A percentile compares a stretch with the other conserved stretches of the same genome.
These are phyloP conservation scores for Azorinus chamasolen DNA, from an alignment of 2,888 invertebrate genomes.

Conservation along the genomic window DNA sequence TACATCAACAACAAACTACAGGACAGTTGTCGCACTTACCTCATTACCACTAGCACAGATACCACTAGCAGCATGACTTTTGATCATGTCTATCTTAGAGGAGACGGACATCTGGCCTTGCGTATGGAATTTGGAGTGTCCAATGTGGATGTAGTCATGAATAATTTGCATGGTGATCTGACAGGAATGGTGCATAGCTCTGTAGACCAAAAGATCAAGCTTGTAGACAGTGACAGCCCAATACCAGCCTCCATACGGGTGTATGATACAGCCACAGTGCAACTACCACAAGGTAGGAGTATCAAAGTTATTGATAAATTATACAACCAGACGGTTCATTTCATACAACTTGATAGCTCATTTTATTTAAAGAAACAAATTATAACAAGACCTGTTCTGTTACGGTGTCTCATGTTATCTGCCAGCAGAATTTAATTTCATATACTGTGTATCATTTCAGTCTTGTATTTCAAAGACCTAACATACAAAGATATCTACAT, in stretches of 20 bases:
- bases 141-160: constrained; percentile 56
- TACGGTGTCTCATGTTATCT: too few species aligned
- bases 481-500: constrained; percentile 70
- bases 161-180: constrained; percentile 70
- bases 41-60: constrained; percentile 53
- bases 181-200: constrained; percentile 75
- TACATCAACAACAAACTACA: constrained; percentile 54
- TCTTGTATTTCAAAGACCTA: constrained; percentile 60
- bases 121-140: constrained; percentile 31
- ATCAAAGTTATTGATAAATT: too few species aligned
- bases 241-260: constrained; percentile 74
- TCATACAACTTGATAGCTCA: too few species aligned
- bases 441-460: constrained; percentile 60
- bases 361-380: too few species aligned
- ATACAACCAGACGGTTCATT: too few species aligned
- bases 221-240: constrained; percentile 68
- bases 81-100: constrained; percentile 64
- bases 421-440: too few species aligned
- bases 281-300: constrained; percentile 67
- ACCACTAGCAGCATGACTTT: constrained; percentile 50
- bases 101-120: constrained; percentile 73
- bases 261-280: constrained; percentile 65
- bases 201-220: constrained; percentile 56
- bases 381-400: too few species aligned
- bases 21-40: constrained; percentile 72